Base-by-base conservation (phyloP, 2,113 vertebrate species). In the Halichoeres trimaculatus region DNA sequence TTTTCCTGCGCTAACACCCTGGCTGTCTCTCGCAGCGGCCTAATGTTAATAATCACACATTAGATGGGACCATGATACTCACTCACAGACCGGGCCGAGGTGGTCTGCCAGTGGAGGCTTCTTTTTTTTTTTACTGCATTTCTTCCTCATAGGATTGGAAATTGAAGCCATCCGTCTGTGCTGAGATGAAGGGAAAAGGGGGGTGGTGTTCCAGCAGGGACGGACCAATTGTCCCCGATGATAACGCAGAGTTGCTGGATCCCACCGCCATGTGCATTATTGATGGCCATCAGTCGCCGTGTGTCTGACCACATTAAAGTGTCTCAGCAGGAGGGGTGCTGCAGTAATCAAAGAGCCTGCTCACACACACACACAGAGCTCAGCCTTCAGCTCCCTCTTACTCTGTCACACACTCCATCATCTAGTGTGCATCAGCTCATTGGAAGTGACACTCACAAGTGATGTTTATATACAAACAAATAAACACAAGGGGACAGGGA, bases 251-350 rank as follows among this genome's bases (percentile, higher is more conserved):
- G 77, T 11, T 79, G 66, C 83, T 20, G 26, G 68, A 85, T 89
- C 79, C 82, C 71, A 64, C 64, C 47, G 48, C 61, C 67, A 40
- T 74, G 76, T 94, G 84, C 85, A 94, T 93, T 94, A 94, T 94
- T 93, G 91, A 94, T 94, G 89, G 66, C 71, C 80, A 65, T 85
- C 89, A 88, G 90, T 89, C 81, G 56, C 58, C 56, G 62, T 68
- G 69, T 68, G 83, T 89, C 91, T 83, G 91, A 91, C 89, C 89
- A 85, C 87, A 86, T 86, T 90, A 91, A 90, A 93, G 87, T 70
- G 78, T 89, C 91, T 85, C 89, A 73, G 89, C 85, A 24, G 89
- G 90, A 41, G 85, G 78, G 61, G 26, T 8, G 54, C 58, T 55
- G 41, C 68, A 75, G 86, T 81, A 76, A 92, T 91, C 89, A 90